Evolutionary conservation across 2,888 invertebrate species (phyloP), one percentile per base, ranked within the genome.

Genomic region (Phyllotreta striolata): DNA sequence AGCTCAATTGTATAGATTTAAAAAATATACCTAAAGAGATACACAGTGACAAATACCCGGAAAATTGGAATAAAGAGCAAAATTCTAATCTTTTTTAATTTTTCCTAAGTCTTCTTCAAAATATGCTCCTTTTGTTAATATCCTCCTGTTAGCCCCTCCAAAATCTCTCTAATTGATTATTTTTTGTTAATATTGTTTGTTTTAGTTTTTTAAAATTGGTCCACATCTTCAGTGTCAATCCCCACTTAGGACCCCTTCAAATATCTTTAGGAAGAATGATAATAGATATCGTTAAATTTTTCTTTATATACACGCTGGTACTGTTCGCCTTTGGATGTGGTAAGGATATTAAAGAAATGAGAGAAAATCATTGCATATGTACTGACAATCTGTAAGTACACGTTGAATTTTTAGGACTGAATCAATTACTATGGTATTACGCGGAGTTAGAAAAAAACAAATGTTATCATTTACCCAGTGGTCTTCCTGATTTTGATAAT

Each of bases 271-370:
- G 97, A 56, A 86, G 95, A 76, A 94, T 94, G 97, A 92, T 94
- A 59, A 88, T 94, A 75, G 97, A 98, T 79, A 96, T 98, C 70
- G 88, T 97, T 70, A 97, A 97, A 81, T 97, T 97, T 84, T 95
- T 96, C 86, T 94, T 96, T 80, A 95, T 98, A 75, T 96, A 96
- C 79, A 90, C 94, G 69, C 83, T 96, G 78, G 95, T 96, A 59
- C 82, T 97, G 49, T 96, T 98, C 78, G 96, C 97, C 40, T 98
- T 97, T 82, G 96, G 96, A 52, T 98, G 97, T 81, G 97, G 97
- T 87, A 82, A 88, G 86, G 78, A n/a, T n/a, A n/a, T 24, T 24
- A 24, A 24, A 24, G 24, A 24, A 24, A 3, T 24, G 24, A 24
- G 24, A 24, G 4, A 24, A 24, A 24, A 24, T 4, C 24, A 4